Percentiles rank a stretch among this genome's conserved stretches.
These are phyloP conservation scores for Apistogramma diplotaenia DNA, from an alignment of 2,113 vertebrate genomes.

Conservation along the genomic window DNA sequence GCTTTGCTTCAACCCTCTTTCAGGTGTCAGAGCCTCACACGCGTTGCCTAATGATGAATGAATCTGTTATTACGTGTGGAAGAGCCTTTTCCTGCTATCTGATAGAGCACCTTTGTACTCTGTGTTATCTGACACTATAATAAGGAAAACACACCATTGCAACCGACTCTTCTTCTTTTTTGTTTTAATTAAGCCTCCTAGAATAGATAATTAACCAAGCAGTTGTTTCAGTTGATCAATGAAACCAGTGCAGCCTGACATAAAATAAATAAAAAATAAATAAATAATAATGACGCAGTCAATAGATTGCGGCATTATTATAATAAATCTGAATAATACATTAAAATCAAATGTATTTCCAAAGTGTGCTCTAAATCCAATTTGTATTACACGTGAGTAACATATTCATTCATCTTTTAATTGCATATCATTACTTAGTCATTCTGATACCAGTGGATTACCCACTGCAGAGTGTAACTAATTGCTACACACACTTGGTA, in stretches of 20 bases:
- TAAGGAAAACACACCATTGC: background rate
- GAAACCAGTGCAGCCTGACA: background rate
- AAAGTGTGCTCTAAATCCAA: conserved; percentile 51
- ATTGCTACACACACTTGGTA: conserved; percentile 65
- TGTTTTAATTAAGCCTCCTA: background rate
- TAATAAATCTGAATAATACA: conserved; percentile 33
- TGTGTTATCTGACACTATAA: background rate
- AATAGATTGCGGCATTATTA: background rate
- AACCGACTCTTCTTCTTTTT: background rate
- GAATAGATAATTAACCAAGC: background rate
- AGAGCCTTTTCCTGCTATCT: background rate
- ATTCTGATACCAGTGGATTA: conserved; percentile 67
- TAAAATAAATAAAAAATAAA: background rate
- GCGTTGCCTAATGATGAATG: background rate
- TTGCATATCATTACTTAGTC: conserved; percentile 69
- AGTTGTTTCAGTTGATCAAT: background rate
- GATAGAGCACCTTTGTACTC: background rate
- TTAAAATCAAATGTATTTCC: conserved; percentile 35
- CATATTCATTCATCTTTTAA: conserved; percentile 70
- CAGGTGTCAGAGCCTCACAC: background rate
- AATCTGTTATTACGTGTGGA: background rate
- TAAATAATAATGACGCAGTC: conserved; percentile 4
- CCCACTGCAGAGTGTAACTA: conserved; percentile 64
- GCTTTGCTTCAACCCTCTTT: background rate
- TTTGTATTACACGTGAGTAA: conserved; percentile 58